A percentile compares a stretch with the other conserved stretches of the same genome.
Evolutionary conservation across 2,113 vertebrate species (phyloP).

Genomic region (Clarias gariepinus): DNA sequence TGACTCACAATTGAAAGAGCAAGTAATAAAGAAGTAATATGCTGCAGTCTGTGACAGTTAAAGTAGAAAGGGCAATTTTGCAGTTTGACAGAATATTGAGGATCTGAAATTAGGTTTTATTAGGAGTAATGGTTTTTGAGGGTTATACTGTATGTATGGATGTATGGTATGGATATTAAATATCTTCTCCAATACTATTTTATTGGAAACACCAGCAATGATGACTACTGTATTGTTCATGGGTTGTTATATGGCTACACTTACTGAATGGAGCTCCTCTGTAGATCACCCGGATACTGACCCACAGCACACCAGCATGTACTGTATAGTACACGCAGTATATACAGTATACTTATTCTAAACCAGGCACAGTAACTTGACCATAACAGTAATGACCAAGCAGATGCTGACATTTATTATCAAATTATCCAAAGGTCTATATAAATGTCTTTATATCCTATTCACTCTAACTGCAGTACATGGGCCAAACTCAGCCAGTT

Average conservation of each 20-base stretch:
- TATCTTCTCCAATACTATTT: background rate
- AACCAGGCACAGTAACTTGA: background rate
- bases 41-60: background rate
- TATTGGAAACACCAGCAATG: background rate
- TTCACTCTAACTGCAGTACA: constrained; percentile 6
- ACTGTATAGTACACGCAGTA: background rate
- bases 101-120: constrained; percentile 1
- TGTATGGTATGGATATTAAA: background rate
- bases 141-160: background rate
- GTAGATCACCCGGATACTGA: too few relatives aligned
- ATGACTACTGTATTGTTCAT: background rate
- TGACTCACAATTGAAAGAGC: background rate
- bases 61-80: background rate
- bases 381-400: background rate
- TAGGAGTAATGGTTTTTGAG: background rate
- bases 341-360: background rate
- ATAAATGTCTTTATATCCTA: background rate
- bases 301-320: background rate
- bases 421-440: background rate
- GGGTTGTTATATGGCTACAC: background rate
- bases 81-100: background rate
- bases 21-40: constrained; percentile 30
- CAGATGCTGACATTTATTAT: background rate
- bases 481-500: constrained; percentile 1
- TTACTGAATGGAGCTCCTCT: background rate